These are phyloP conservation scores for Drepana arcuata DNA, from an alignment of 1,140 invertebrate species.

Conservation along the genomic window DNA sequence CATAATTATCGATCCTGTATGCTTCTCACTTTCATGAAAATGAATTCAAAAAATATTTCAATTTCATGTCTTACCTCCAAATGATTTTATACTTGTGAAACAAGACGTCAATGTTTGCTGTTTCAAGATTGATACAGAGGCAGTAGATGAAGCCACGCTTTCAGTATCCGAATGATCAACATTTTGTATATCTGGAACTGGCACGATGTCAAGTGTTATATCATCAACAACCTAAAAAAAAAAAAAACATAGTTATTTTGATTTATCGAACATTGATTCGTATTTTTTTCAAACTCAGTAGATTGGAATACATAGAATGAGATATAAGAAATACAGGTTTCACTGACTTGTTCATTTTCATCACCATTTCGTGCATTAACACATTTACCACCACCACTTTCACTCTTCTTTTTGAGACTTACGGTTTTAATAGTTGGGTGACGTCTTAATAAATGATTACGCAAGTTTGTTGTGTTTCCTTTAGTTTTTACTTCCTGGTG, in stretches of 20 bases:
- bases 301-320: slow-evolving; percentile 12
- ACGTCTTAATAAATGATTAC: slow-evolving; percentile 20
- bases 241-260: slow-evolving; percentile 5
- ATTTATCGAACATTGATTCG: slow-evolving; percentile 6
- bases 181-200: slow-evolving; percentile 10
- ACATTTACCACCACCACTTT: slow-evolving; percentile 11
- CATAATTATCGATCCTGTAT: slow-evolving; percentile 6
- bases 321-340: slow-evolving; percentile 10
- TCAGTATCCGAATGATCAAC: slow-evolving; percentile 8
- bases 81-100: slow-evolving; percentile 14
- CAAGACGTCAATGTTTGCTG: slow-evolving; percentile 16
- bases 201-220: slow-evolving; percentile 1
- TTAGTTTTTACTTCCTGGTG: slow-evolving; percentile 15
- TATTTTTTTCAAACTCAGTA: slow-evolving; percentile 5
- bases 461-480: slow-evolving; percentile 18
- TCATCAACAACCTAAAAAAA: slow-evolving; percentile 8
- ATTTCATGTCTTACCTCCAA: slow-evolving; percentile 14
- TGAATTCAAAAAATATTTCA: no score
- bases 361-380: slow-evolving; percentile 13
- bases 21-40: slow-evolving; percentile 8
- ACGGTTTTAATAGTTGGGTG: slow-evolving; percentile 16
- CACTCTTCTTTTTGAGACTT: slow-evolving; percentile 17
- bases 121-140: slow-evolving; percentile 14
- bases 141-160: slow-evolving; percentile 14
- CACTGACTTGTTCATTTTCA: slow-evolving; percentile 15